Conservation (phyloP, 2,113 vertebrate species). For the Chloroceryle aenea region DNA sequence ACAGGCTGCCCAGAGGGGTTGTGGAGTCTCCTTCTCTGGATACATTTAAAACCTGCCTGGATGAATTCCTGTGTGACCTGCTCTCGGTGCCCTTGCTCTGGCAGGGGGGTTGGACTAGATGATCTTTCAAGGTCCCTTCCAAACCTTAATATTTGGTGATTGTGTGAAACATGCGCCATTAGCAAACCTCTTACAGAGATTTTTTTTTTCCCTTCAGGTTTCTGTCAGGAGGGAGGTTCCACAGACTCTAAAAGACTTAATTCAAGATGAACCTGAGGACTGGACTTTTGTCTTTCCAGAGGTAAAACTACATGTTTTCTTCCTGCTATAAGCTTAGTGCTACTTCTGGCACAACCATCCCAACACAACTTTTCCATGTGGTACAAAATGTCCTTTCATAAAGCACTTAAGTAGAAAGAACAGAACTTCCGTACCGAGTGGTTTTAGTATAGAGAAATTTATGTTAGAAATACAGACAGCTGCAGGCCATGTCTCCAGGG, state of each 20-base stretch:
- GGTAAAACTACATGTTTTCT: background rate
- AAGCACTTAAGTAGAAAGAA: background rate
- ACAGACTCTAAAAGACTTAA: background rate
- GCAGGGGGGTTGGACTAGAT: too few relatives aligned
- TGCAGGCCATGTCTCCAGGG: background rate
- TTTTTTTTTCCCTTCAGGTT: conserved; percentile 57
- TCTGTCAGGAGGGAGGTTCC: conserved; percentile 75
- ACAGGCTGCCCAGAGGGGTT: too few relatives aligned
- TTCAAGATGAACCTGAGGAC: conserved; percentile 42
- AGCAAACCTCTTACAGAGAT: background rate
- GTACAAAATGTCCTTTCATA: background rate
- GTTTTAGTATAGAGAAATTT: background rate
- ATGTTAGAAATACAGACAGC: background rate
- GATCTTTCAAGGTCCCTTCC: too few relatives aligned
- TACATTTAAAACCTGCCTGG: too few relatives aligned
- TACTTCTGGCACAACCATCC: background rate
- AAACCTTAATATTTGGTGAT: too few relatives aligned
- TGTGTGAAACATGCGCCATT: too few relatives aligned
- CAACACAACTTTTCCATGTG: background rate
- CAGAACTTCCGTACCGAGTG: background rate
- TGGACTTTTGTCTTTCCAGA: conserved; percentile 27
- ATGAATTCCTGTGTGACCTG: too few relatives aligned
- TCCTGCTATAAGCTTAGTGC: background rate
- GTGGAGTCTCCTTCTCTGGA: too few relatives aligned
- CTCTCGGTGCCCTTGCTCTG: too few relatives aligned